Evolutionary conservation across 2,113 vertebrate genomes (phyloP).

Genomic region (Bostrychus sinensis): DNA sequence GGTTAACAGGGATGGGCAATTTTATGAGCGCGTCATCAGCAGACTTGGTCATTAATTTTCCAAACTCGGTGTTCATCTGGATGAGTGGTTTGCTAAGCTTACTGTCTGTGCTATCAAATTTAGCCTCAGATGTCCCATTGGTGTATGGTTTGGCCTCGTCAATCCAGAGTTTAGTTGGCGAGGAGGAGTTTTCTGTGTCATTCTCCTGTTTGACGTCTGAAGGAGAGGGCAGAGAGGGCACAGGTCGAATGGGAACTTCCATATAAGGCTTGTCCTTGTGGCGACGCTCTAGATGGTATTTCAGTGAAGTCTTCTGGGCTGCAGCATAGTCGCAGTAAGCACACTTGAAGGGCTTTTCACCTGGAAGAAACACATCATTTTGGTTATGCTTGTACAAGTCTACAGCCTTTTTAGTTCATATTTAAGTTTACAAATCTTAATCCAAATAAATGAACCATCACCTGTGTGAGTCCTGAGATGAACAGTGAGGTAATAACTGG

Average conservation of each 20-base stretch:
- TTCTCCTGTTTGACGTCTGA: conserved; percentile 42
- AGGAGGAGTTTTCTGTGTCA: conserved; percentile 40
- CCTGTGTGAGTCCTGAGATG: conserved; percentile 99
- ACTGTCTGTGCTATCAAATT: conserved; percentile 7
- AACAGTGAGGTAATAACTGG: conserved; percentile 99
- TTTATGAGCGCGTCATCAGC: conserved; percentile 30
- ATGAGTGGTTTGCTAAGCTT: conserved; percentile 28
- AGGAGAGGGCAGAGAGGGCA: conserved; percentile 34
- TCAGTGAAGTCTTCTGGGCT: conserved; percentile 95
- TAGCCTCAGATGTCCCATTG: conserved; percentile 28
- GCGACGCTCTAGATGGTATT: conserved; percentile 93
- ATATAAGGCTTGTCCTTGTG: conserved; percentile 87
- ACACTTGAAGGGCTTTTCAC: conserved; percentile 98
- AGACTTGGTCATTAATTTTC: conserved; percentile 27
- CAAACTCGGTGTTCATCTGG: conserved; percentile 39
- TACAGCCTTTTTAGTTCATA: no score
- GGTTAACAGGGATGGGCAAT: conserved; percentile 49
- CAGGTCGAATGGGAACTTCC: conserved; percentile 65
- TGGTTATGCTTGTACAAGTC: not conserved
- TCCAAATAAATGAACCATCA: no score
- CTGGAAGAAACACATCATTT: conserved; percentile 71
- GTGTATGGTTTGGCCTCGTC: not conserved
- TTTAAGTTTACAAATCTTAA: not conserved
- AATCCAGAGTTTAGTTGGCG: conserved; percentile 76
- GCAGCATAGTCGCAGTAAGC: conserved; percentile 95